Conservation (phyloP, 2,113 vertebrate genomes). For the Hucho hucho region DNA sequence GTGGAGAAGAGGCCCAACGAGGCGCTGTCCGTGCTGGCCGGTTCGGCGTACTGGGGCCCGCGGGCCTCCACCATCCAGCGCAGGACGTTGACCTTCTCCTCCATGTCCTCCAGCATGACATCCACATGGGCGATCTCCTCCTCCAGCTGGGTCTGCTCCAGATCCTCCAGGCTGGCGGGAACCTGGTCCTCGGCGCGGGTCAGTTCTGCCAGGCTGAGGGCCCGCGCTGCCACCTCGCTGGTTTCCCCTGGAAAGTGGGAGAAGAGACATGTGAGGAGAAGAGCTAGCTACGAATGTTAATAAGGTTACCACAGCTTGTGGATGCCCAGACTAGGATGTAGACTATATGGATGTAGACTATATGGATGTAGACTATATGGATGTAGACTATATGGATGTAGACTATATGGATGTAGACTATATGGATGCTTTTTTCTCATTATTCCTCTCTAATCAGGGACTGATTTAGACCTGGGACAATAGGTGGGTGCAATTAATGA, state of each 20-base stretch:
- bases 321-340: no score
- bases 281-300: neutral
- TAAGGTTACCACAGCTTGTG: no score
- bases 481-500: no score
- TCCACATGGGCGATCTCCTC: conserved; percentile 63
- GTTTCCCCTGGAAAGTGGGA: conserved; percentile 54
- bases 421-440: no score
- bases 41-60: conserved; percentile 60
- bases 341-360: no score
- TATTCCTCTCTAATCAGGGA: no score
- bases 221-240: conserved; percentile 65
- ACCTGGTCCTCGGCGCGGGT: conserved; percentile 34
- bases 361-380: no score
- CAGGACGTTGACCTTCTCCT: conserved; percentile 71
- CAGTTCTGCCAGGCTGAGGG: conserved; percentile 64
- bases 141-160: conserved; percentile 63
- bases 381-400: no score
- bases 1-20: conserved; percentile 62
- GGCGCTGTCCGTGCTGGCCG: conserved; percentile 60
- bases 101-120: conserved; percentile 70
- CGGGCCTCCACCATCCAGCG: conserved; percentile 69
- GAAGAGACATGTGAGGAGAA: neutral
- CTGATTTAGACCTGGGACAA: no score
- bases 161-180: conserved; percentile 50
- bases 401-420: no score